These are phyloP conservation scores for Frankliniella fusca DNA, from an alignment of 2,888 invertebrate genomes.

Conservation along the genomic window DNA sequence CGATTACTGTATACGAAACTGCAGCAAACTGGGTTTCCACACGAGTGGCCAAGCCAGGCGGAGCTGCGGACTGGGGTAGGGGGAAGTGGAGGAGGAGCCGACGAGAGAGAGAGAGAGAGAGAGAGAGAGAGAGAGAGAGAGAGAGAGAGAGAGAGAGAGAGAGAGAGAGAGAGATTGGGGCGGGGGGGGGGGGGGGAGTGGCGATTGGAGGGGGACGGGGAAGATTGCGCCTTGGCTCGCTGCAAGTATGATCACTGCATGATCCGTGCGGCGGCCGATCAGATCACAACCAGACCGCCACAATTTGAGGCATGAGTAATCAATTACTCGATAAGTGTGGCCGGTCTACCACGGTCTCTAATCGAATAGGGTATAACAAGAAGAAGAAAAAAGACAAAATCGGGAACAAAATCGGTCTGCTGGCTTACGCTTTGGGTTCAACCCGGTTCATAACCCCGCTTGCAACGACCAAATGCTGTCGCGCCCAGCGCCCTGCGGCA, in stretches of 20 bases:
- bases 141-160: neutral
- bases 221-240: slow-evolving; percentile 6
- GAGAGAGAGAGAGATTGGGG: neutral
- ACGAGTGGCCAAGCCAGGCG: slow-evolving; percentile 14
- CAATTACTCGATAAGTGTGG: neutral
- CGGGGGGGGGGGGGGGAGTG: slow-evolving; percentile 27
- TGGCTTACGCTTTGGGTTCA: too few relatives aligned
- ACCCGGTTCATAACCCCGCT: too few relatives aligned
- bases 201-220: slow-evolving; percentile 29
- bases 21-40: slow-evolving; percentile 19
- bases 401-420: too few relatives aligned
- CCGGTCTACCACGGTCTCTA: too few relatives aligned
- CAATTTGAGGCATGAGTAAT: slow-evolving; percentile 6
- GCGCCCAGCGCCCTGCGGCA: too few relatives aligned
- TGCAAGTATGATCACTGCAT: slow-evolving; percentile 14
- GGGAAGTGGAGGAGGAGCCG: neutral
- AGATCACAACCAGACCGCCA: neutral
- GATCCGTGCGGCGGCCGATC: neutral
- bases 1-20: slow-evolving; percentile 20
- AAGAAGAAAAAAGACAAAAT: too few relatives aligned
- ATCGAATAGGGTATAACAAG: too few relatives aligned
- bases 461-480: too few relatives aligned
- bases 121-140: slow-evolving; percentile 24
- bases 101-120: neutral
- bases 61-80: neutral